Conservation (phyloP, 2,113 vertebrate genomes). For the Malurus elegans region DNA sequence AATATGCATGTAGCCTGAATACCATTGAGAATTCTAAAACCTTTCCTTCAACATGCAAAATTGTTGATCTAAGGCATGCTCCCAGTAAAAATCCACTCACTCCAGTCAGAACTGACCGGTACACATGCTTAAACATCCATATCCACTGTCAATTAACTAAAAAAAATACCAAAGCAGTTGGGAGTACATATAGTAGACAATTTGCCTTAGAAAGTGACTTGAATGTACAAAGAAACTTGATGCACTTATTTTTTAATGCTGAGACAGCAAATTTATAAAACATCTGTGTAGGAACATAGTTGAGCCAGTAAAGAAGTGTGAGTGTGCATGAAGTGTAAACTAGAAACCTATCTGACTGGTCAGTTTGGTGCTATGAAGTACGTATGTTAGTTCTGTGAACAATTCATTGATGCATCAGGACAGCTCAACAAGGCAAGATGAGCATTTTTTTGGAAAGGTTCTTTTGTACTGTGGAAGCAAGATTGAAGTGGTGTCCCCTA, state of each 20-base stretch:
- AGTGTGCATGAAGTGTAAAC: constrained; percentile 26
- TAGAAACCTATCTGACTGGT: constrained; percentile 56
- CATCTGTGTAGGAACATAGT: constrained; percentile 69
- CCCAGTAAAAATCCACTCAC: constrained; percentile 55
- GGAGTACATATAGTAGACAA: constrained; percentile 78
- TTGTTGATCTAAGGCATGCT: constrained; percentile 73
- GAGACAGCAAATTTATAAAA: constrained; percentile 74
- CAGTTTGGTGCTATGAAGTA: constrained; percentile 47
- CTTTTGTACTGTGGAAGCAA: constrained; percentile 42
- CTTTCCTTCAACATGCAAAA: constrained; percentile 33
- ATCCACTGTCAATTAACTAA: constrained; percentile 67
- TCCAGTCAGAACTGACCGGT: constrained; percentile 49
- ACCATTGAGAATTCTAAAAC: constrained; percentile 56
- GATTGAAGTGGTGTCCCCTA: constrained; percentile 46
- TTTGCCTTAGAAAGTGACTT: constrained; percentile 92
- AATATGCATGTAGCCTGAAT: constrained; percentile 42
- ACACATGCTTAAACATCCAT: constrained; percentile 66
- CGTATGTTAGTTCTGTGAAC: neutral
- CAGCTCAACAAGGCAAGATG: constrained; percentile 33
- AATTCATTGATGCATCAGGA: constrained; percentile 7
- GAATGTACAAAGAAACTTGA: constrained; percentile 92
- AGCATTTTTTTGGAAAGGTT: neutral
- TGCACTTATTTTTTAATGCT: constrained; percentile 82
- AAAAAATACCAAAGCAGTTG: constrained; percentile 84
- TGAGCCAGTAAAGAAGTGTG: constrained; percentile 58